phyloP scores from a whole-genome alignment of 2,797 vertebrate genomes.

The Sebastolobus alascanus region DNA sequence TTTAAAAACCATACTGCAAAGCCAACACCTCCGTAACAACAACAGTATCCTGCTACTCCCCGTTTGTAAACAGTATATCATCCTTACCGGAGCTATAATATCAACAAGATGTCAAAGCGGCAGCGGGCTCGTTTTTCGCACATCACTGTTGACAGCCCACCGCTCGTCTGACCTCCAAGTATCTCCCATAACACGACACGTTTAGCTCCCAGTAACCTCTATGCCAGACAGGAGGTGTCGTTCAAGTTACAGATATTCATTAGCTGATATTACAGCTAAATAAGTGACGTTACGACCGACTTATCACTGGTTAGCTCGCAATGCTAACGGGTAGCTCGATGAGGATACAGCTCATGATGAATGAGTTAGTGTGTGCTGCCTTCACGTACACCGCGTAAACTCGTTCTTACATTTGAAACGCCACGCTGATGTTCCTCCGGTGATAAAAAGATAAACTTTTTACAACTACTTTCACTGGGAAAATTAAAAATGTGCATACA shows the following conservation, averaged over 20 bases:
- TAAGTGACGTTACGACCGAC: background rate
- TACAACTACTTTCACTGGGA: rapidly evolving
- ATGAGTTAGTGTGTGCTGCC: constrained; percentile 56
- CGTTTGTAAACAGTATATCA: background rate
- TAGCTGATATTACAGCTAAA: background rate
- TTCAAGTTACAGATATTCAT: background rate
- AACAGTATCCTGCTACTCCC: background rate
- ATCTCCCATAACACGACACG: constrained; percentile 77
- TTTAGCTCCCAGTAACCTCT: constrained; percentile 13
- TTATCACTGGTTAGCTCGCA: background rate
- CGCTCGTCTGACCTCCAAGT: constrained; percentile 71
- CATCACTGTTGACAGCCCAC: constrained; percentile 71
- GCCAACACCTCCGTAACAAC: constrained; percentile 8
- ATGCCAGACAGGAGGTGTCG: constrained; percentile 12
- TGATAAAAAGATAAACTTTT: rapidly evolving
- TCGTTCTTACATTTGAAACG: rapidly evolving
- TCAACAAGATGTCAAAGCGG: constrained; percentile 51
- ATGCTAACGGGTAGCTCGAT: constrained; percentile 33
- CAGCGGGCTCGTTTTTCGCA: constrained; percentile 53
- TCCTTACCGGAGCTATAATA: constrained; percentile 69
- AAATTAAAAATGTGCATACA: rapidly evolving
- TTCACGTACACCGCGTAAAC: constrained; percentile 35
- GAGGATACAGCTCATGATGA: constrained; percentile 47
- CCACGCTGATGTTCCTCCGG: rapidly evolving
- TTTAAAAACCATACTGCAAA: constrained; percentile 31